Percentiles rank a stretch among this genome's conserved stretches.
Evolutionary conservation across 2,113 vertebrate species (phyloP).

Genomic region (Connochaetes taurinus): DNA sequence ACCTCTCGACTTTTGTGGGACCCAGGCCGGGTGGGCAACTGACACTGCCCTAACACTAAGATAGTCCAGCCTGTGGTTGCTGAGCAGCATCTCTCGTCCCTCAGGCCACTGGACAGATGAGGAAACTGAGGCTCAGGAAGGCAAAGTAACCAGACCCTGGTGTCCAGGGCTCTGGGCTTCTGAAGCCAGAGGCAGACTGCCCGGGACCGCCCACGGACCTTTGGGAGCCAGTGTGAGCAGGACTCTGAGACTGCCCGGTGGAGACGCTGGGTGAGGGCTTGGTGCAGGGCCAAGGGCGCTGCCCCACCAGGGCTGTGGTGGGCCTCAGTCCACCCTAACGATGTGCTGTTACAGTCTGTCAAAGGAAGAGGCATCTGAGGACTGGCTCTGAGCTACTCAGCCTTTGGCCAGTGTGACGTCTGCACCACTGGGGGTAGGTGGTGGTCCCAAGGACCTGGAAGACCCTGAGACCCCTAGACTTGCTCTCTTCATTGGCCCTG

Average conservation of each 20-base stretch:
- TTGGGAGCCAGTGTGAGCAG: background rate
- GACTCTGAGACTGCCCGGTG: background rate
- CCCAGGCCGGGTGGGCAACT: background rate
- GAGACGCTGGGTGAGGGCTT: background rate
- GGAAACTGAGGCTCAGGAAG: background rate
- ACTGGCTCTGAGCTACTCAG: background rate
- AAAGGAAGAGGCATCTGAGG: background rate
- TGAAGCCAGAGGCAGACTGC: background rate
- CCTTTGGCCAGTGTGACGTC: background rate
- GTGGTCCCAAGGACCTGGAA: background rate
- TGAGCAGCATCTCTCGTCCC: background rate
- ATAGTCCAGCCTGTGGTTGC: background rate
- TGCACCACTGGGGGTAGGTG: too few species aligned
- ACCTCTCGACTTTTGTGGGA: background rate
- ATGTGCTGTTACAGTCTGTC: background rate
- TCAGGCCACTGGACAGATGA: background rate
- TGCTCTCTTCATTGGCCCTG: background rate
- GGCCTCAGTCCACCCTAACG: background rate
- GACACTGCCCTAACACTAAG: background rate
- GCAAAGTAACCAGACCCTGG: background rate
- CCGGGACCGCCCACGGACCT: accelerated
- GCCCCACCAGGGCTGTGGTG: background rate
- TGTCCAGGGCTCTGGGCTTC: background rate
- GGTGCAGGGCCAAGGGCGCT: background rate
- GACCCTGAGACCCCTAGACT: background rate